Conservation (phyloP, 1,140 invertebrate genomes). For the Leptopilina boulardi region DNA sequence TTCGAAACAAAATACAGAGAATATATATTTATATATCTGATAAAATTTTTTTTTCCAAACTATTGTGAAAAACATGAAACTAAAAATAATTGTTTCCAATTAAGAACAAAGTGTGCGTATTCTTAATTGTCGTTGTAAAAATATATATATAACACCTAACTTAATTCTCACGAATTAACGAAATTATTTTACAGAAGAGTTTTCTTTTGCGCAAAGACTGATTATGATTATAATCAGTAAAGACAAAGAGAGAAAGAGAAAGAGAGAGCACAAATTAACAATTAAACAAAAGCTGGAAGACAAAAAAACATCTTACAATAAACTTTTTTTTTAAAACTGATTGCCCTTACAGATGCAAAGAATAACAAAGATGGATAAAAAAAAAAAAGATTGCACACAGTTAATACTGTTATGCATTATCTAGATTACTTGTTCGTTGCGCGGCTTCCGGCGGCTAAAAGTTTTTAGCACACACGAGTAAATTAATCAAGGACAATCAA, state of each 20-base stretch:
- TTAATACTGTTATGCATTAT: constrained; percentile 73
- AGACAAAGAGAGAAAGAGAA: too few relatives aligned
- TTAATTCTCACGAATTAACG: neutral
- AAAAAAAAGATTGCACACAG: constrained; percentile 57
- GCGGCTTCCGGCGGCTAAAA: constrained; percentile 66
- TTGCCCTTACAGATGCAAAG: constrained; percentile 41
- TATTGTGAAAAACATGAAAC: too few relatives aligned
- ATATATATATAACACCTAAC: neutral
- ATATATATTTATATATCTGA: too few relatives aligned
- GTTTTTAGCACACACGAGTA: constrained; percentile 59
- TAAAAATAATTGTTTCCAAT: neutral
- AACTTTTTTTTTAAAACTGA: constrained; percentile 47
- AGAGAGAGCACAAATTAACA: constrained; percentile 43
- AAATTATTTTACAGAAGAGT: constrained; percentile 15
- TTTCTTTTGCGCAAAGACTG: neutral
- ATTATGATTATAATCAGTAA: neutral
- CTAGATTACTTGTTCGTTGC: constrained; percentile 70
- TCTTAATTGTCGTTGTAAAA: constrained; percentile 5
- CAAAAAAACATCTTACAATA: constrained; percentile 56
- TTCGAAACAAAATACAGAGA: neutral
- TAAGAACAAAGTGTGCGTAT: neutral
- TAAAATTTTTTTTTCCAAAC: too few relatives aligned
- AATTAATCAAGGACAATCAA: constrained; percentile 77
- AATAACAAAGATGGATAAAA: constrained; percentile 8
- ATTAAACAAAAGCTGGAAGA: constrained; percentile 37